Evolutionary conservation across 2,888 invertebrate genomes (phyloP), one percentile per base, ranked within the genome.

Genomic region (Rhagium mordax): DNA sequence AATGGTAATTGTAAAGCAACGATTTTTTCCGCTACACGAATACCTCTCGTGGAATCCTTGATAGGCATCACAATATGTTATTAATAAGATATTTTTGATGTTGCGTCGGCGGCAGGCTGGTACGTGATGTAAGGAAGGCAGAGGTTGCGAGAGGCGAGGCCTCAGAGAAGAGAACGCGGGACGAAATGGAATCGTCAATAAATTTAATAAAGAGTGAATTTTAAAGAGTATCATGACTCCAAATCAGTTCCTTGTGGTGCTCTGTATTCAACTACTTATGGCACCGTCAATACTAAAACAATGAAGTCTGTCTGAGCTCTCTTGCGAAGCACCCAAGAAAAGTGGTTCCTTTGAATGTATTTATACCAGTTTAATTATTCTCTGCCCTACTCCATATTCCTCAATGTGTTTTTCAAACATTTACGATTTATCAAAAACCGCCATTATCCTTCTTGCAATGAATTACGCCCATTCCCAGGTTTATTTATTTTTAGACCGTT

Each of bases 61-160:
- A 79, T 79, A 79, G 72, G 64, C 49, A 79, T 79, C 79, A 69
- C 74, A 73, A 74, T 75, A 74, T 72, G 73, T 79, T 79, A 79
- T 79, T 79, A 79, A 79, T 78, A 75, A 66, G 70, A 64, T 27
- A 66, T 73, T 70, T 73, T 65, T 59, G 60, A 65, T 70, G 27
- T 49, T 70, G 69, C 66, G 66, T 60, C 21, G 73, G 73, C 73
- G 66, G 69, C 65, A 64, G 64, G 64, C 29, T 65, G 49, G 65
- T 73, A 73, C 73, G 73, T 70, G 73, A 65, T 70, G 69, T 24
- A 51, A 57, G 53, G 69, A 64, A 72, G 60, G 20, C 20, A 24
- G 66, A 41, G 24, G 47, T n/a, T 66, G 67, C 67, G 72, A 75
- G 73, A 55, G 24, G 24, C n/a, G 55, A 24, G 67, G 27, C 67